Conservation (phyloP, 2,113 vertebrate species). For the Prinia subflava region DNA sequence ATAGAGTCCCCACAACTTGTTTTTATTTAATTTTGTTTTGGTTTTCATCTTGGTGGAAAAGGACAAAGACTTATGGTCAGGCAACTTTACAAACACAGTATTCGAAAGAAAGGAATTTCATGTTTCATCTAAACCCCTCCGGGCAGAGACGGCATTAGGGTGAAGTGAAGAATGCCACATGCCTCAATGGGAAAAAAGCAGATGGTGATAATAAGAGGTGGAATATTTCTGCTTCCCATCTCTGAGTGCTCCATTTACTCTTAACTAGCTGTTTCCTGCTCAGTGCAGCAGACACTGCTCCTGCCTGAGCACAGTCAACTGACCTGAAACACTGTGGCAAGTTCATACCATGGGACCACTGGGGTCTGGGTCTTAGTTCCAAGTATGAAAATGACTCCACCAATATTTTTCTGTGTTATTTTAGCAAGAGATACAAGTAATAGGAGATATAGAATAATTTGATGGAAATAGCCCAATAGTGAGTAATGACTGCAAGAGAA, state of each 20-base stretch:
- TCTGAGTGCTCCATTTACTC: constrained; percentile 24
- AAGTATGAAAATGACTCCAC: neutral
- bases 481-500: neutral
- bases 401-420: neutral
- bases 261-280: constrained; percentile 5
- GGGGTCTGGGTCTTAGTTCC: neutral
- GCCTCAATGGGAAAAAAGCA: constrained; percentile 13
- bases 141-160: constrained; percentile 7
- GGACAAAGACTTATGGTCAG: neutral
- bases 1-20: neutral
- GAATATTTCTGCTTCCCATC: constrained; percentile 23
- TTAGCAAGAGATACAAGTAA: neutral
- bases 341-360: neutral
- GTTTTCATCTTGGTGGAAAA: neutral
- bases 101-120: neutral
- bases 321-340: neutral
- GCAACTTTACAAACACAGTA: neutral
- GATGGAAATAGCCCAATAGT: neutral
- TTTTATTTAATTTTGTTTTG: neutral
- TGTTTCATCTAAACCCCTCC: constrained; percentile 1
- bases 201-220: neutral
- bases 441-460: neutral
- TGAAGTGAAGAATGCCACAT: neutral
- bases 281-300: neutral
- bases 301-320: neutral